phyloP scores from a whole-genome alignment of 2,797 vertebrate species.

The Sebastolobus altivelis region DNA sequence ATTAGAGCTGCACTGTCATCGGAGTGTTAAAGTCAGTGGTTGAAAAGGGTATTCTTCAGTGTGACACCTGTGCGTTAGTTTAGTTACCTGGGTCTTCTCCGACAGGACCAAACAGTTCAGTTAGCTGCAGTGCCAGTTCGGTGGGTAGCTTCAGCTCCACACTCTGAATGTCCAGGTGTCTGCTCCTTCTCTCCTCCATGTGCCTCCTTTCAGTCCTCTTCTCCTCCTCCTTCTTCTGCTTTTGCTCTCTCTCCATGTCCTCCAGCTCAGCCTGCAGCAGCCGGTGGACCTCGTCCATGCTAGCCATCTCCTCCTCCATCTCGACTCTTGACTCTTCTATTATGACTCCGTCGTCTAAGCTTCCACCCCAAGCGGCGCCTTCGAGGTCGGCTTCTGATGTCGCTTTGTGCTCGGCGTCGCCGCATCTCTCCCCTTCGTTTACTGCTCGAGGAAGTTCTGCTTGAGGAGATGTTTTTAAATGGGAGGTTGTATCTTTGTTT shows the following conservation, averaged over 20 bases:
- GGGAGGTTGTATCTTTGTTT: constrained; percentile 14
- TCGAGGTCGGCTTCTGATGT: constrained; percentile 15
- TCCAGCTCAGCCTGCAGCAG: constrained; percentile 72
- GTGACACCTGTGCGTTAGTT: not conserved
- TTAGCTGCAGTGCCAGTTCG: constrained; percentile 94
- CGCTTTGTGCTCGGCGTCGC: not conserved
- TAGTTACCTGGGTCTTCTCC: constrained; percentile 93
- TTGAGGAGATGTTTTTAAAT: constrained; percentile 16
- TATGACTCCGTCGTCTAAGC: constrained; percentile 28
- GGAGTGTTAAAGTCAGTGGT: not conserved
- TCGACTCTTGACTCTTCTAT: constrained; percentile 46
- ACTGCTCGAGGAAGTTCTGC: constrained; percentile 16
- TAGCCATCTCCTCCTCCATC: constrained; percentile 63
- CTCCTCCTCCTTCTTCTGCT: constrained; percentile 63
- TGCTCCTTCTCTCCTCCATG: constrained; percentile 44
- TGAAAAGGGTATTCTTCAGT: not conserved
- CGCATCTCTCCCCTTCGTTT: constrained; percentile 23
- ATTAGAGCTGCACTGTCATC: not conserved
- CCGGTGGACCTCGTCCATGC: constrained; percentile 65
- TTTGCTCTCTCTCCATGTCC: constrained; percentile 74
- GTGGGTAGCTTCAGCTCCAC: constrained; percentile 93
- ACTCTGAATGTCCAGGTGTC: constrained; percentile 88
- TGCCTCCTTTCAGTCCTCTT: constrained; percentile 44
- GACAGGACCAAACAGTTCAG: constrained; percentile 97
- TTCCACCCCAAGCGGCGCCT: constrained; percentile 2